Evolutionary conservation across 2,888 invertebrate genomes (phyloP).

Genomic region (Polymixis flavicincta): DNA sequence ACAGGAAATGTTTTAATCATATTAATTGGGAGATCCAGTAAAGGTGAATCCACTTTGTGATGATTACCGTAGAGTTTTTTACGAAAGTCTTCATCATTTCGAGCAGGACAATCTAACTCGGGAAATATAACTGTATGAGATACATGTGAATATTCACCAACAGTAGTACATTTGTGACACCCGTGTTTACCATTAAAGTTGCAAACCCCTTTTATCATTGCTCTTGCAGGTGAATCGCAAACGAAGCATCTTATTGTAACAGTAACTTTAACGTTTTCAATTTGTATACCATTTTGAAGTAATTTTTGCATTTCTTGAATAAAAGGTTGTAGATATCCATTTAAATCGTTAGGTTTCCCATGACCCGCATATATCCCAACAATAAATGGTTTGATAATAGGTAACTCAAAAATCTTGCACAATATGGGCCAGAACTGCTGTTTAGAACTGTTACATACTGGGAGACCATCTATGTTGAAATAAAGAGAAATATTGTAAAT

Average conservation of each 20-base stretch:
- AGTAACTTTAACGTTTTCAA: background rate
- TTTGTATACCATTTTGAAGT: background rate
- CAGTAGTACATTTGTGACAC: background rate
- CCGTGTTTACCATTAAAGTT: background rate
- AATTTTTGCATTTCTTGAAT: background rate
- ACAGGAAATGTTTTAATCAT: background rate
- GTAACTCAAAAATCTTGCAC: constrained; percentile 2
- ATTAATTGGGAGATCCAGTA: background rate
- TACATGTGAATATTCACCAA: background rate
- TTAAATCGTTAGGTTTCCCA: constrained; percentile 1
- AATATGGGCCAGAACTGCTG: constrained; percentile 12
- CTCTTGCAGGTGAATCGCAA: constrained; percentile 4
- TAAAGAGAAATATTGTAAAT: background rate
- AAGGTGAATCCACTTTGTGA: background rate
- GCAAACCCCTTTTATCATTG: constrained; percentile 2
- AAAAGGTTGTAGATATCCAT: background rate
- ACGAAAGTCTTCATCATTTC: background rate
- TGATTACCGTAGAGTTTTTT: background rate
- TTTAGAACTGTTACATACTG: constrained; percentile 7
- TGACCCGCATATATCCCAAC: background rate
- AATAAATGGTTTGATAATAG: background rate
- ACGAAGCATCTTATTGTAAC: constrained; percentile 1
- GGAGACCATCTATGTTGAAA: constrained; percentile 4
- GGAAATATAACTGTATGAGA: background rate
- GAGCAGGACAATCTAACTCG: background rate